These are phyloP conservation scores for Zaprionus taronus DNA, from an alignment of 1,140 invertebrate genomes.

Conservation along the genomic window DNA sequence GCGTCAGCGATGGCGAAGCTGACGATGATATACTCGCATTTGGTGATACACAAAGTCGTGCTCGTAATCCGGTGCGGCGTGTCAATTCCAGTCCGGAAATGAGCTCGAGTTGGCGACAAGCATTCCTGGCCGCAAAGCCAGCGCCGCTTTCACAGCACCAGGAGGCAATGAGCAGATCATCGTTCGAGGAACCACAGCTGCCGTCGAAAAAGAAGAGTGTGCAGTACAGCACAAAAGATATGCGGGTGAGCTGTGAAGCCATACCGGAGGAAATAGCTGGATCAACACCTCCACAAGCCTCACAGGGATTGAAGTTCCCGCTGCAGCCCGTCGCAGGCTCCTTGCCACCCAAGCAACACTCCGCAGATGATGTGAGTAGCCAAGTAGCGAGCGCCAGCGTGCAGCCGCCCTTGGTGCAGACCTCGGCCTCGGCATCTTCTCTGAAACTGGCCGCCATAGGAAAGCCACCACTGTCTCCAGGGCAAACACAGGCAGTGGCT, in stretches of 20 bases:
- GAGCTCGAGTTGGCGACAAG: slow-evolving; percentile 93
- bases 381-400: slow-evolving; percentile 12
- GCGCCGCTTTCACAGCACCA: slow-evolving; percentile 61
- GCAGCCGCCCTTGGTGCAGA: slow-evolving; percentile 36
- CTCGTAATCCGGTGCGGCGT: slow-evolving; percentile 91
- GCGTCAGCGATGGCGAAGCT: slow-evolving; percentile 86
- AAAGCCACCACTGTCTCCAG: slow-evolving; percentile 74
- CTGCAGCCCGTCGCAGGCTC: slow-evolving; percentile 46
- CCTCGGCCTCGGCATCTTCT: slow-evolving; percentile 57
- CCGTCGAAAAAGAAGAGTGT: slow-evolving; percentile 86
- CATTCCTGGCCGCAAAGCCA: slow-evolving; percentile 78
- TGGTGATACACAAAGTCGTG: slow-evolving; percentile 85
- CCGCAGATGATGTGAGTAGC: slow-evolving; percentile 81
- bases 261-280: slow-evolving; percentile 93
- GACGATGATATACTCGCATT: slow-evolving; percentile 85
- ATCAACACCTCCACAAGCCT: slow-evolving; percentile 69
- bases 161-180: slow-evolving; percentile 41
- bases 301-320: slow-evolving; percentile 15
- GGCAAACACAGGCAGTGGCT: neutral
- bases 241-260: slow-evolving; percentile 92
- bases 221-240: slow-evolving; percentile 80
- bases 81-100: slow-evolving; percentile 96
- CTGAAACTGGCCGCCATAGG: slow-evolving; percentile 54
- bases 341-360: slow-evolving; percentile 80
- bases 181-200: slow-evolving; percentile 77